Conservation (phyloP, 2,797 vertebrate genomes). For the Spinus pinus region DNA sequence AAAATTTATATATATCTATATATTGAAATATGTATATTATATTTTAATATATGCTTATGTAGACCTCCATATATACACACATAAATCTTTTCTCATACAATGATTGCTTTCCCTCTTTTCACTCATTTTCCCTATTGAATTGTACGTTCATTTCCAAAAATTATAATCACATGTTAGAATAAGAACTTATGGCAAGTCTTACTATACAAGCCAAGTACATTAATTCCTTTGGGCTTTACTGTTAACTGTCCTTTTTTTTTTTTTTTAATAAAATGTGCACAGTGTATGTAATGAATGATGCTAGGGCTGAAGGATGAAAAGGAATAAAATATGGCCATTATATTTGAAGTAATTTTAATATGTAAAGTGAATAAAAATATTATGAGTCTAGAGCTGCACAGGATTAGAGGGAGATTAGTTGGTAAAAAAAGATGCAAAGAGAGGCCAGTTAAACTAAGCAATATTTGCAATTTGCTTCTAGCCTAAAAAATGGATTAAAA, state of each 20-base stretch:
- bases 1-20: neutral
- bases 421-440: neutral
- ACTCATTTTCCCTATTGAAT: neutral
- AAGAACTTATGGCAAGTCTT: neutral
- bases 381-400: neutral
- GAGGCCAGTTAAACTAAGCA: neutral
- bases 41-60: neutral
- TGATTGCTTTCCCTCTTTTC: neutral
- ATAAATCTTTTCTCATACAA: neutral
- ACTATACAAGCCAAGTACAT: neutral
- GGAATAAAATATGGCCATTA: neutral
- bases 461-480: neutral
- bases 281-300: neutral
- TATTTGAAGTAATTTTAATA: neutral
- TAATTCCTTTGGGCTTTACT: neutral
- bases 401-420: neutral
- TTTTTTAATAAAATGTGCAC: neutral
- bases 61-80: fast-evolving
- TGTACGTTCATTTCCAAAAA: neutral
- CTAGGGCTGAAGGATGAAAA: neutral
- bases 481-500: neutral
- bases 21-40: too few relatives aligned
- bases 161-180: neutral
- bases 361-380: neutral
- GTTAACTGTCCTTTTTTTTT: neutral